Conservation (phyloP, 2,113 vertebrate genomes). For the Sinocyclocheilus anshuiensis region DNA sequence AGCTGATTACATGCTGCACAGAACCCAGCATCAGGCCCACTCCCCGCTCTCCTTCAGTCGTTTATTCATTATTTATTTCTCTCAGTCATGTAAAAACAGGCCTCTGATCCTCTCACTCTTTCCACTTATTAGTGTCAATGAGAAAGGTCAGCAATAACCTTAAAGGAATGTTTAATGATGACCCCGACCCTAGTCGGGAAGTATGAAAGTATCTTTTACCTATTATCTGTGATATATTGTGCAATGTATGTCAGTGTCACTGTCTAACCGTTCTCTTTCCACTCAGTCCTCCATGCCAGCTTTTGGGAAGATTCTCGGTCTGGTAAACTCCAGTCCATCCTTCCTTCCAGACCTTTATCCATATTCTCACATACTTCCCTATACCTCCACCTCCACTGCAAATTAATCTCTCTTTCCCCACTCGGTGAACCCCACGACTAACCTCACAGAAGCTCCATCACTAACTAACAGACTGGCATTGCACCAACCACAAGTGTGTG, state of each 20-base stretch:
- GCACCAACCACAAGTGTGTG: conserved; percentile 61
- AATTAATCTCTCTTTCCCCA: conserved; percentile 42
- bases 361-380: conserved; percentile 53
- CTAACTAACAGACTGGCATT: conserved; percentile 82
- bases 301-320: conserved; percentile 74
- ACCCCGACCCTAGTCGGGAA: not conserved
- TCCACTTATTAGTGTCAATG: conserved; percentile 50
- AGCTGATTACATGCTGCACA: conserved; percentile 74
- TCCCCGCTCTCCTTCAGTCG: conserved; percentile 14
- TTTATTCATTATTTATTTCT: conserved; percentile 54
- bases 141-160: conserved; percentile 54
- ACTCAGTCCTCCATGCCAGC: conserved; percentile 72
- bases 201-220: not conserved
- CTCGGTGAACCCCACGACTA: conserved; percentile 51
- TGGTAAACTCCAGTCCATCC: conserved; percentile 78
- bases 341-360: conserved; percentile 41
- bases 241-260: conserved; percentile 18
- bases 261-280: conserved; percentile 77
- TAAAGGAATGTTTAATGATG: conserved; percentile 30
- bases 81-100: conserved; percentile 23
- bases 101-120: conserved; percentile 28
- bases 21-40: conserved; percentile 59
- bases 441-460: conserved; percentile 73
- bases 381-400: conserved; percentile 51
- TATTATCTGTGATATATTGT: conserved; percentile 39